Percentiles rank a stretch among this genome's conserved stretches.
These are phyloP conservation scores for Dynastes tityus DNA, from an alignment of 2,888 invertebrate genomes.

Conservation along the genomic window DNA sequence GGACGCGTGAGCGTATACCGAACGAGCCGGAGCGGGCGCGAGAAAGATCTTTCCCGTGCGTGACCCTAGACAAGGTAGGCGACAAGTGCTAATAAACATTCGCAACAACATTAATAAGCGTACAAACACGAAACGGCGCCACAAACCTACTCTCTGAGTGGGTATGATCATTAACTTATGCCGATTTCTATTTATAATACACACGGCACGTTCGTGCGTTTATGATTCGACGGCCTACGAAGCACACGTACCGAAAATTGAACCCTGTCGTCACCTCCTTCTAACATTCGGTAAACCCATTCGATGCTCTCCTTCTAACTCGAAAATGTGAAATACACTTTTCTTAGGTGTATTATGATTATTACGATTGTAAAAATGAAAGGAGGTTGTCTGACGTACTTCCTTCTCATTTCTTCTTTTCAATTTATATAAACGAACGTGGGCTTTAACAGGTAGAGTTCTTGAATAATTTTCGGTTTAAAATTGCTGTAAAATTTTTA, in stretches of 20 bases:
- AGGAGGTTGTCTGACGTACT: neutral
- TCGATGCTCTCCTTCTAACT: neutral
- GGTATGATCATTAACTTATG: constrained; percentile 59
- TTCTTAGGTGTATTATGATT: neutral
- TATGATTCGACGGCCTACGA: constrained; percentile 57
- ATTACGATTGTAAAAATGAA: neutral
- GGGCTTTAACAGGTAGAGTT: no score
- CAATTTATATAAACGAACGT: no score
- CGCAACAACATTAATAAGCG: constrained; percentile 54
- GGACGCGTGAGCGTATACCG: constrained; percentile 24
- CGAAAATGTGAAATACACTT: neutral
- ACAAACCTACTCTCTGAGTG: constrained; percentile 62
- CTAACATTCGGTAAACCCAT: neutral
- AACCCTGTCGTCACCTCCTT: neutral
- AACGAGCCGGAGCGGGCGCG: constrained; percentile 24
- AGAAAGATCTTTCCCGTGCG: constrained; percentile 48
- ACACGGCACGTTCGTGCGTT: constrained; percentile 44
- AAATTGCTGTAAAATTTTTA: no score
- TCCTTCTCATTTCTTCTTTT: no score
- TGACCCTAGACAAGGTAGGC: constrained; percentile 59
- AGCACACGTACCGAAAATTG: constrained; percentile 53
- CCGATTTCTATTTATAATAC: constrained; percentile 59
- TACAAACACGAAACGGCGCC: constrained; percentile 63
- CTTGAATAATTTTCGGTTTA: no score
- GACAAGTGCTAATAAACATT: constrained; percentile 21